Evolutionary conservation across 2,113 vertebrate species (phyloP).

Genomic region (Nibea albiflora): DNA sequence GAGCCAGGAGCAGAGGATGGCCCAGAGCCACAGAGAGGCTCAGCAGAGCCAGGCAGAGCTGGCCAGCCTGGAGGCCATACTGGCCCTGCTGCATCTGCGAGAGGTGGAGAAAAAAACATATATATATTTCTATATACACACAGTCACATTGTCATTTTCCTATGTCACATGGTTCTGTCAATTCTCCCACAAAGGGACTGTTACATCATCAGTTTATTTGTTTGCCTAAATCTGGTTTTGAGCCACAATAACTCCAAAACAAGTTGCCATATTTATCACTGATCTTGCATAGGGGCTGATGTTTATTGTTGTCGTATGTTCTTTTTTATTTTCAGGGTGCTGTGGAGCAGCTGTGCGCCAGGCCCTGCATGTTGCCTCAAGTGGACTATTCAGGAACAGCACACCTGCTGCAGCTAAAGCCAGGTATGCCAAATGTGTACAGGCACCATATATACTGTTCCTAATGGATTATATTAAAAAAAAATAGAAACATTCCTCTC

Average conservation of each 20-base stretch:
- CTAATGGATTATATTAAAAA: neutral
- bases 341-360: conserved; percentile 69
- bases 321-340: conserved; percentile 61
- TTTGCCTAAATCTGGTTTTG: neutral
- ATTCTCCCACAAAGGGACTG: neutral
- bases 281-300: neutral
- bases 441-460: too few species aligned
- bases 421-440: conserved; percentile 64
- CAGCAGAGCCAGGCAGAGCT: conserved; percentile 87
- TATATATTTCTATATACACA: too few species aligned
- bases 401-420: conserved; percentile 68
- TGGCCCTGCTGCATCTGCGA: conserved; percentile 84
- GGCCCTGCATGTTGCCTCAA: conserved; percentile 78
- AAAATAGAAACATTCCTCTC: neutral
- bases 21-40: conserved; percentile 84
- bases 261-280: neutral
- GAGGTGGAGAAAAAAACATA: conserved; percentile 70
- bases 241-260: neutral
- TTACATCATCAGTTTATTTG: neutral
- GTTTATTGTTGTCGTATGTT: neutral
- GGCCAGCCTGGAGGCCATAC: conserved; percentile 85
- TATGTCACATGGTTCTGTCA: conserved; percentile 15
- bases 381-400: conserved; percentile 64
- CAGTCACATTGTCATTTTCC: neutral
- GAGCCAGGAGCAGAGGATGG: conserved; percentile 83